Evolutionary conservation across 1,140 invertebrate genomes (phyloP), one percentile per base, ranked within the genome.

Genomic region (Gryon sp.): DNA sequence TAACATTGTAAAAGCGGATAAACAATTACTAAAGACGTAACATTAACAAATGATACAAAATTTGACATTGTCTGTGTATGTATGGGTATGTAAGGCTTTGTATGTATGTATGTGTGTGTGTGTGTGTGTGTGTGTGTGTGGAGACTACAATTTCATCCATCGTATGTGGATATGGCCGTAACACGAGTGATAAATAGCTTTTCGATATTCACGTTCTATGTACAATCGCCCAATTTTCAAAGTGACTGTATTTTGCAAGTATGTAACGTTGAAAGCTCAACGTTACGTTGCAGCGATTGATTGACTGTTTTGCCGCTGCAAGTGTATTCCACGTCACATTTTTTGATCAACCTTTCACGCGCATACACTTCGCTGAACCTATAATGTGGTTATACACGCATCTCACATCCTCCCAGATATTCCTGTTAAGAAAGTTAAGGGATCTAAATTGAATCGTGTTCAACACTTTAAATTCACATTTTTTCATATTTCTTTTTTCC

Each of bases 171-270:
- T 69, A 60, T 30, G 45, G 45, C 36, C 40, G 57, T 62, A 55
- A 62, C 57, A 40, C 38, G 40, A 40, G 57, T 72, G 68, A 72
- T 72, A 72, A 72, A 72, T 72, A 72, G 50, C 57, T 62, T 62
- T 52, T 45, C 68, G 68, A 62, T 72, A 72, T 63, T 63, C 68
- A 63, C 50, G 57, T 72, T 63, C 40, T 57, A 55, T 72, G 68
- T 63, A 72, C 57, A 53, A 72, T 60, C 55, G 68, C 26, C 55
- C 66, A 70, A 72, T 63, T 72, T 72, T 63, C 48, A 63, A 72
- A 63, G 68, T 72, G 57, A 72, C 68, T 72, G 41, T 63, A 72
- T 72, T 62, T 55, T 60, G 68, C 48, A 72, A 72, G 68, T 62
- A 62, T 60, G 66, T 62, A 70, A 60, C 55, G 68, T 9, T 63